phyloP scores from a whole-genome alignment of 2,888 invertebrate species.

The Limnephilus lunatus region DNA sequence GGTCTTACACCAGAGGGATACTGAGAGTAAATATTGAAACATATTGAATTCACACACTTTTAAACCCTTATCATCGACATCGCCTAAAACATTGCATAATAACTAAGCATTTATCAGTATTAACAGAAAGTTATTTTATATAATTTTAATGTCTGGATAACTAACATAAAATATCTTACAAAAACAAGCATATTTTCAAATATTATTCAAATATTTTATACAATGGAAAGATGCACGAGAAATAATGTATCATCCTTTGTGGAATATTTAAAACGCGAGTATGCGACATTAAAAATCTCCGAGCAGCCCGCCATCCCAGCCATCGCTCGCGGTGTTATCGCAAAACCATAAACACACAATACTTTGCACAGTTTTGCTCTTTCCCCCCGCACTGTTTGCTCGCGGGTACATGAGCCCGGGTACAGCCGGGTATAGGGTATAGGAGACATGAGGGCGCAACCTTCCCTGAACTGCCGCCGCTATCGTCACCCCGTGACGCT shows the following conservation, averaged over 20 bases:
- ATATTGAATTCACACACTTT: not conserved
- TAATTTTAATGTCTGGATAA: not conserved
- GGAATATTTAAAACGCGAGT: conserved; percentile 18
- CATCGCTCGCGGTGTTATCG: conserved; percentile 61
- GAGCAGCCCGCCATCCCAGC: conserved; percentile 55
- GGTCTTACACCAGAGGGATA: too few species aligned
- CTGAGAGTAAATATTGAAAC: not conserved
- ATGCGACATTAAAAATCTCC: conserved; percentile 39
- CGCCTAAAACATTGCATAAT: not conserved
- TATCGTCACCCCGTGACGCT: conserved; percentile 58
- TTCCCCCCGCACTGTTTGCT: not conserved
- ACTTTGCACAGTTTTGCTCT: conserved; percentile 33
- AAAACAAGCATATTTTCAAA: not conserved
- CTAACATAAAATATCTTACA: not conserved
- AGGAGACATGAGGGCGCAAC: conserved; percentile 53
- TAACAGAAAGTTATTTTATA: not conserved
- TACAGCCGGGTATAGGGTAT: too few species aligned
- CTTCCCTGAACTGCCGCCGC: conserved; percentile 54
- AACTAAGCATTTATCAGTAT: not conserved
- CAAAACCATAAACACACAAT: conserved; percentile 63
- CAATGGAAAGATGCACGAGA: not conserved
- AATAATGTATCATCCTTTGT: not conserved
- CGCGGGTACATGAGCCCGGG: not conserved
- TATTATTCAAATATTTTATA: not conserved
- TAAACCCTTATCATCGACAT: not conserved